Evolutionary conservation across 2,888 invertebrate species (phyloP).

Genomic region (Troglohyphantes excavatus): DNA sequence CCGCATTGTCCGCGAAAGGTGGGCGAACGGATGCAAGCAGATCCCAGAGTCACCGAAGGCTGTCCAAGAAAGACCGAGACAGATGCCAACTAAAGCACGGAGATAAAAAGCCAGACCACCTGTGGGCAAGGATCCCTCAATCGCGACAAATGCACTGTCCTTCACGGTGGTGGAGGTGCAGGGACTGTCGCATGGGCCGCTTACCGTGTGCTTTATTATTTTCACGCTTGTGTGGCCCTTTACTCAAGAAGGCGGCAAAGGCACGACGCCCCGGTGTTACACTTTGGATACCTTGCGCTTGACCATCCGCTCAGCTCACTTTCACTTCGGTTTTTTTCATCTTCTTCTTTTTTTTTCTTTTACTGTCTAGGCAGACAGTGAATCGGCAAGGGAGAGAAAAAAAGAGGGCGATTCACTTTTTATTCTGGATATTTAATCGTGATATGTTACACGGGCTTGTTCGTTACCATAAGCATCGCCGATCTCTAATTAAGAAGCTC

Average conservation of each 20-base stretch:
- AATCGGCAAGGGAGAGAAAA: too few relatives aligned
- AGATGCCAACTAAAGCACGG: neutral
- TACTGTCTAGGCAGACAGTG: too few relatives aligned
- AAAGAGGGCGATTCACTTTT: too few relatives aligned
- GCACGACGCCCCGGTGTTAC: constrained; percentile 11
- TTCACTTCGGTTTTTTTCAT: neutral
- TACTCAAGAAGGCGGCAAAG: too few relatives aligned
- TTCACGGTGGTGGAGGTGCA: constrained; percentile 26
- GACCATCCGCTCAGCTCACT: constrained; percentile 34
- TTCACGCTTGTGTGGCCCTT: constrained; percentile 45
- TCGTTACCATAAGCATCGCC: too few relatives aligned
- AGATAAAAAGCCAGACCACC: neutral
- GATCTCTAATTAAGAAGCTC: too few relatives aligned
- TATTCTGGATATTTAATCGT: too few relatives aligned
- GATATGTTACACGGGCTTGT: too few relatives aligned
- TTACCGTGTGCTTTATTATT: constrained; percentile 68
- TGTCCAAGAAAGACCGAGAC: neutral
- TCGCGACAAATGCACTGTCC: constrained; percentile 6
- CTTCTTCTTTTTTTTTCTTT: too few relatives aligned
- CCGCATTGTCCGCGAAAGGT: too few relatives aligned
- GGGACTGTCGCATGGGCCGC: constrained; percentile 12
- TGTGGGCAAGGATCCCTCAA: neutral
- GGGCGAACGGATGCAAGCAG: too few relatives aligned
- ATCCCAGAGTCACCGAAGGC: neutral
- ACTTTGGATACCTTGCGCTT: constrained; percentile 40